phyloP scores from a whole-genome alignment of 2,797 vertebrate genomes.

The Anomalospiza imberbis region DNA sequence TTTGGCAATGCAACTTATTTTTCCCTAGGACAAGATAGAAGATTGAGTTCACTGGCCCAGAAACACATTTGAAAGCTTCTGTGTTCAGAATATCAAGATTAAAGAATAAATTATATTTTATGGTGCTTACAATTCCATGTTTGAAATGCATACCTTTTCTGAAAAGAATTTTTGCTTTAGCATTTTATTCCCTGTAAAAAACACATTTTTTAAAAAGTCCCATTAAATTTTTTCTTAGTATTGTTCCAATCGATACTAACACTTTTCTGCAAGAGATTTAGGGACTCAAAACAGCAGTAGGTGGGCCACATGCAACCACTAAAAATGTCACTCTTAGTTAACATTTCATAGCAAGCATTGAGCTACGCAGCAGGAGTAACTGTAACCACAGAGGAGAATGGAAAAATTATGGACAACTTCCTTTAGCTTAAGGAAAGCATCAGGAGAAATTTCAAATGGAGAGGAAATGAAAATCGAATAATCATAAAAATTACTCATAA shows the following conservation, averaged over 20 bases:
- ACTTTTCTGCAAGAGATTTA: conserved; percentile 4
- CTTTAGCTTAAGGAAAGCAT: background rate
- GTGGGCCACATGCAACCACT: background rate
- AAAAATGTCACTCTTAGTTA: conserved; percentile 7
- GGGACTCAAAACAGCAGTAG: conserved; percentile 15
- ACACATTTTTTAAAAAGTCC: background rate
- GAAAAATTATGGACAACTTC: conserved; percentile 21
- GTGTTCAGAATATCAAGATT: conserved; percentile 33
- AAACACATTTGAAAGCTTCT: background rate
- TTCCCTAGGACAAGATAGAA: conserved; percentile 33
- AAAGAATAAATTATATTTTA: conserved; percentile 35
- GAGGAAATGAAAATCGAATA: background rate
- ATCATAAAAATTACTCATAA: background rate
- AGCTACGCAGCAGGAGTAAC: background rate
- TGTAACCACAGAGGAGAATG: background rate
- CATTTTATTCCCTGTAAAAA: background rate
- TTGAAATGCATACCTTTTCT: background rate
- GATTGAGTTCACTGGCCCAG: conserved; percentile 20
- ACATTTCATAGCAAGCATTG: conserved; percentile 1
- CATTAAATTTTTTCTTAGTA: background rate
- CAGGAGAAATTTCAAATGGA: background rate
- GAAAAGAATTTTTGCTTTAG: background rate
- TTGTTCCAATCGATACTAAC: background rate
- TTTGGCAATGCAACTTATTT: conserved; percentile 36
- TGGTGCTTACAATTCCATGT: background rate